phyloP scores from a whole-genome alignment of 92 coral and sea anemone species.

The Porites rus region DNA sequence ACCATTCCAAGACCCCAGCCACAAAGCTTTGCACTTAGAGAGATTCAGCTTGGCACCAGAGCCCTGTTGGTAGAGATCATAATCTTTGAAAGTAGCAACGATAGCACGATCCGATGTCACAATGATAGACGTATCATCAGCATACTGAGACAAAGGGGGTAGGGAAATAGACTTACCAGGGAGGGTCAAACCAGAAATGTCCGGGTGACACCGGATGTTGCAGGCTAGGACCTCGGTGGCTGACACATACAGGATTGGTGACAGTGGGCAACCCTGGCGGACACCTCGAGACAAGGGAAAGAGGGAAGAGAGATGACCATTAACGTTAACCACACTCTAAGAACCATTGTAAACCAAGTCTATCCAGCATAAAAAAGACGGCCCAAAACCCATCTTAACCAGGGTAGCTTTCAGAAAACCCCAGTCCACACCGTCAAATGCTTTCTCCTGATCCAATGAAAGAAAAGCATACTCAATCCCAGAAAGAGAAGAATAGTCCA shows the following conservation, averaged over 20 bases:
- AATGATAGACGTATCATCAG: too few relatives aligned
- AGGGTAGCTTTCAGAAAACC: background rate
- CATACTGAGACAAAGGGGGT: too few relatives aligned
- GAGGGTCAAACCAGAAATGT: constrained; percentile 9
- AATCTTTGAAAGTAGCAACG: background rate
- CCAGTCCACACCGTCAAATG: constrained; percentile 22
- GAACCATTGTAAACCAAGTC: background rate
- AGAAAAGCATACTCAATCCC: too few relatives aligned
- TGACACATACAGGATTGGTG: background rate
- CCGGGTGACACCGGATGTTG: constrained; percentile 3
- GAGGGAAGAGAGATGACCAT: constrained; percentile 22
- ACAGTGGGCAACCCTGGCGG: constrained; percentile 33
- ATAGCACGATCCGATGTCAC: too few relatives aligned
- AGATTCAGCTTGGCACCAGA: constrained; percentile 28
- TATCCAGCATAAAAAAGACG: constrained; percentile 21
- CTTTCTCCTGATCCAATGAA: too few relatives aligned
- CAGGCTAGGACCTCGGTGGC: constrained; percentile 26
- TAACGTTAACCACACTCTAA: constrained; percentile 27
- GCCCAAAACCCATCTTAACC: constrained; percentile 16
- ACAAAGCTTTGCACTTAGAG: constrained; percentile 7
- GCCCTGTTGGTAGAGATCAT: background rate
- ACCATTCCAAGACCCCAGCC: constrained; percentile 17
- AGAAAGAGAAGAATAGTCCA: too few relatives aligned
- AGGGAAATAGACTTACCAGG: background rate
- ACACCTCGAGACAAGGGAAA: constrained; percentile 34